Conservation (phyloP, 2,797 vertebrate species). For the Myotis pilosus region DNA sequence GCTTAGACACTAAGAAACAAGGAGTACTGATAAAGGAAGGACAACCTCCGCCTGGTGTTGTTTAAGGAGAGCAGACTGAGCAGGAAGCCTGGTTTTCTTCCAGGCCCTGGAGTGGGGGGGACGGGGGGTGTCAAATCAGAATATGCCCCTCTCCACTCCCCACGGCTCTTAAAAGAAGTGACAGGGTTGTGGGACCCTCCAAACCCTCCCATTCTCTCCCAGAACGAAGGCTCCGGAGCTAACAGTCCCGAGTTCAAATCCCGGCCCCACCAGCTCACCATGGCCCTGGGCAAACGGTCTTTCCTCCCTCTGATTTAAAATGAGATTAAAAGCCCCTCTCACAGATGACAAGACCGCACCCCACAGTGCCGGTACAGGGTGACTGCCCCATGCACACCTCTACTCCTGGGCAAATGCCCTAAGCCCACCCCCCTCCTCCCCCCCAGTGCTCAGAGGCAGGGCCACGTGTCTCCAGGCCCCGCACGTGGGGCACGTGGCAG, state of each 20-base stretch:
- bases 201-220: background rate
- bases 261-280: background rate
- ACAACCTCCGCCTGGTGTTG: background rate
- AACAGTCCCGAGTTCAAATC: background rate
- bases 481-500: background rate
- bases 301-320: background rate
- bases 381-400: rapidly evolving
- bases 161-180: background rate
- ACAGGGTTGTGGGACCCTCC: background rate
- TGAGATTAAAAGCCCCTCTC: background rate
- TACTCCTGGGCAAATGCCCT: background rate
- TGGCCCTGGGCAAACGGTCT: background rate
- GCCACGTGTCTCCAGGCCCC: background rate
- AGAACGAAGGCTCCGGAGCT: background rate
- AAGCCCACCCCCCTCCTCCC: background rate
- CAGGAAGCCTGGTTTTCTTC: background rate
- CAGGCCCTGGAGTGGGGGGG: background rate
- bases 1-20: background rate
- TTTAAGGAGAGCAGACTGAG: background rate
- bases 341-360: background rate
- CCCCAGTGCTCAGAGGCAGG: background rate
- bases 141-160: background rate
- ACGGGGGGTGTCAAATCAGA: background rate
- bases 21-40: background rate
- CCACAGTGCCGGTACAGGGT: background rate